Evolutionary conservation across 2,797 vertebrate species (phyloP).

Genomic region (Pseudomugil tenellus): DNA sequence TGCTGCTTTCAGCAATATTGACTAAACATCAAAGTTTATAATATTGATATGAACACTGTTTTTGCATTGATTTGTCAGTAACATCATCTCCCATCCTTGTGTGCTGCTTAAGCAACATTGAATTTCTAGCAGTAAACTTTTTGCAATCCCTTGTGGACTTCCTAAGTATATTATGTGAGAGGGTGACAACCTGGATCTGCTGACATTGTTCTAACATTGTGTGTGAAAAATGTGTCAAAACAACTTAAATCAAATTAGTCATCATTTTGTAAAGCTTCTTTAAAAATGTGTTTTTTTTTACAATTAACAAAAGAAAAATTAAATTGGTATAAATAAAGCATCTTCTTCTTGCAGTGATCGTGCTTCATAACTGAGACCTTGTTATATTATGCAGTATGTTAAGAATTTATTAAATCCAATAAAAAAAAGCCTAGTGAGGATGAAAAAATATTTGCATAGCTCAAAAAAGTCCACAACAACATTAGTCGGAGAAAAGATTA

Average conservation of each 20-base stretch:
- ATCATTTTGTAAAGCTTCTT: too few species aligned
- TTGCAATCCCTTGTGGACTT: neutral
- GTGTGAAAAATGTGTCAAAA: neutral
- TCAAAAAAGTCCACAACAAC: neutral
- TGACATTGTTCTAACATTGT: neutral
- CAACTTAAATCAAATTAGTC: too few species aligned
- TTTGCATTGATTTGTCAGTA: neutral
- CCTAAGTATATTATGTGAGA: neutral
- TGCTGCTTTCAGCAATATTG: neutral
- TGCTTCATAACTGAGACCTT: neutral
- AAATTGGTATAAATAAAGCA: neutral
- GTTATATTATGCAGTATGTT: too few species aligned
- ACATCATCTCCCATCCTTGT: neutral
- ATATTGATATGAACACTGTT: neutral
- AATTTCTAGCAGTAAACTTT: neutral
- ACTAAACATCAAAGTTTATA: neutral
- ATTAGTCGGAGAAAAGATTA: constrained; percentile 9
- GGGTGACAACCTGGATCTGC: neutral
- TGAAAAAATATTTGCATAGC: constrained; percentile 6
- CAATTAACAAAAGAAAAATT: neutral
- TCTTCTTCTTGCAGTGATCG: neutral
- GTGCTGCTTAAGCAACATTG: constrained; percentile 4
- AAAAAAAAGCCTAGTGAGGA: constrained; percentile 28
- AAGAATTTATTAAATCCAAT: too few species aligned
- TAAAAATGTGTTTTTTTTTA: neutral